Base-by-base conservation (phyloP, 2,888 invertebrate species). In the Gisinianus flammeolus region DNA sequence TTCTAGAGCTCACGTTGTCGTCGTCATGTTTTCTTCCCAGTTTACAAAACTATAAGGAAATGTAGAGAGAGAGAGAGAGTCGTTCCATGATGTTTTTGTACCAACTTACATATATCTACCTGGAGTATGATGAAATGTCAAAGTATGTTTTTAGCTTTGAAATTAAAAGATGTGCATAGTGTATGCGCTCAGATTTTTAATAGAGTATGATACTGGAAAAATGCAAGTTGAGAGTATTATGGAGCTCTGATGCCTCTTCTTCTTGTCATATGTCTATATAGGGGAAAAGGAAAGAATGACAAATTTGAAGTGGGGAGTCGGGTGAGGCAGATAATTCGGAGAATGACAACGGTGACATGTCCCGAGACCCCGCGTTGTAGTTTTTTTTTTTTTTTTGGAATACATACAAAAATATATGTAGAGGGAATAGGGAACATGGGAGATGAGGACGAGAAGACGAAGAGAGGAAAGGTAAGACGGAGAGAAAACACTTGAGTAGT, bases 401-500 rank as follows among this genome's bases (percentile, higher is more conserved):
- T 30, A 64, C 26, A 44, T 19, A 62, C 19, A 56, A 31, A 1
- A 22, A 71, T 54, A 70, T 30, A 5, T 54, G n/a, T 30, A 56
- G 58, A 52, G 56, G 19, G 58, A 72, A 58, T 58, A 33, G 22
- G 67, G 30, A 30, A 67, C n/a, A 30, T 12, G 8, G 6, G 44
- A 12, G 44, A 44, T 44, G 68, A 68, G 68, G 26, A 24, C 58
- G 31, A 24, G 26, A 64, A 77, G 78, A 77, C 71, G 33, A 1
- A 66, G 33, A 78, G 73, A 75, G 78, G 80, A 81, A 83, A 81
- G 81, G 80, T 79, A 82, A 81, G 81, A 80, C 77, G 82, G 73
- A 83, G 82, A 81, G 82, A 83, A 82, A 83, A 83, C 82, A 83
- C 82, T 83, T 83, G 80, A 83, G 76, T 77, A 76, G 54, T 83